Evolutionary conservation across 2,888 invertebrate species (phyloP), one percentile per base, ranked within the genome.

Genomic region (Craniophora ligustri): DNA sequence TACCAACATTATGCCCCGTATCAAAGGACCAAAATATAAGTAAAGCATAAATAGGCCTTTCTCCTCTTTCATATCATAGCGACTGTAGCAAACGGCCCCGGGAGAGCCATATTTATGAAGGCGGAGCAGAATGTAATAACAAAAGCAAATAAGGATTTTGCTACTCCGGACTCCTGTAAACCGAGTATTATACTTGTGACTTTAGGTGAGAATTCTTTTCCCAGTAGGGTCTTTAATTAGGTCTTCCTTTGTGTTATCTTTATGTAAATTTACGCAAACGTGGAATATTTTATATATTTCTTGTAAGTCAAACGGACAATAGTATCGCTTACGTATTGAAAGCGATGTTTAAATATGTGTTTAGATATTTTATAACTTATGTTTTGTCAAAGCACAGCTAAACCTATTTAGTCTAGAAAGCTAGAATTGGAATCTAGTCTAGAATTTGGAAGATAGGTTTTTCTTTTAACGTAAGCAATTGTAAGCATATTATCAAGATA

Each of bases 91-190:
- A 75, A 72, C 62, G 67, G 60, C 56, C 81, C 74, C 81, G 32
- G 34, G 75, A 72, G 78, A 65, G 71, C 69, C 59, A 71, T 78
- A 79, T 81, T 81, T 81, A 78, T 77, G 72, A 68, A 57, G 65
- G 64, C 65, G 62, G 69, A 68, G 70, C 65, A 51, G 39, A 61
- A 68, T 48, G 75, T 78, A 76, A 81, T 79, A 76, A 68, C 75
- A 76, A 79, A 73, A 73, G 73, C 75, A 80, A 81, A 81, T 76
- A 81, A 74, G 72, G 72, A 76, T 76, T 75, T 75, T 61, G 63
- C 66, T 65, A 54, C 67, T 65, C 56, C 62, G 44, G 42, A 40
- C 36, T 59, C 62, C 40, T 62, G 53, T 61, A 63, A 58, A 67
- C 41, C 53, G 44, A 47, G 55, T 41, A 54, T 65, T 59, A 63